phyloP scores from a whole-genome alignment of 2,113 vertebrate species.

The Ondatra zibethicus region DNA sequence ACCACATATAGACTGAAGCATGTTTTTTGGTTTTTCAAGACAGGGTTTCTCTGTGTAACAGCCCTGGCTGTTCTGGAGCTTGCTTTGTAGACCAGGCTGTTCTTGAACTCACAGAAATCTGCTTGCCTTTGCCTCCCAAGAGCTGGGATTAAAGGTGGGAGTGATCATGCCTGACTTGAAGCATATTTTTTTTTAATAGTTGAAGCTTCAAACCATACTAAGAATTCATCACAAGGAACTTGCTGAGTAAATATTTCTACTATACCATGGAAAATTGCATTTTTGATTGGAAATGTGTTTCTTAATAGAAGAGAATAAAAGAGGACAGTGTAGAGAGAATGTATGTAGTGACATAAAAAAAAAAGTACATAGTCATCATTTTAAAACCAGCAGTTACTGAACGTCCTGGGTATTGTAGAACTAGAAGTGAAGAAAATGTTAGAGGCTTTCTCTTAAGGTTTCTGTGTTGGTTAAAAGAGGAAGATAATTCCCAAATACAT shows the following conservation, averaged over 20 bases:
- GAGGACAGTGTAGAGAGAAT: background rate
- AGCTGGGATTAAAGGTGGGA: background rate
- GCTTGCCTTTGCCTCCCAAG: background rate
- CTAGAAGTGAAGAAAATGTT: background rate
- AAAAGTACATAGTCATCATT: background rate
- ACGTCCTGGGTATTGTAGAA: background rate
- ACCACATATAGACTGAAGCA: background rate
- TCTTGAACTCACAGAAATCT: background rate
- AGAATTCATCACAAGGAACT: background rate
- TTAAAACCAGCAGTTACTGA: constrained; percentile 1
- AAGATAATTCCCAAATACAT: background rate
- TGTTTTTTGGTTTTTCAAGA: background rate
- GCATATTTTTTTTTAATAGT: background rate
- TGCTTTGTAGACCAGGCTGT: background rate
- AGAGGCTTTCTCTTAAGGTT: background rate
- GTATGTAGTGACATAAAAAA: constrained; percentile 25
- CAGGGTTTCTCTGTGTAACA: background rate
- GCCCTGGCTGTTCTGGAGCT: too few relatives aligned
- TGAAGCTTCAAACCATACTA: background rate
- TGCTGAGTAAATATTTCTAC: background rate
- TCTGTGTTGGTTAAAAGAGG: background rate
- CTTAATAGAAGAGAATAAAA: constrained; percentile 15
- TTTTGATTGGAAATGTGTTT: background rate
- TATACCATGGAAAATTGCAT: background rate
- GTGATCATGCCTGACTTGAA: background rate